Conservation (phyloP, 2,113 vertebrate genomes). For the Otus sunia region DNA sequence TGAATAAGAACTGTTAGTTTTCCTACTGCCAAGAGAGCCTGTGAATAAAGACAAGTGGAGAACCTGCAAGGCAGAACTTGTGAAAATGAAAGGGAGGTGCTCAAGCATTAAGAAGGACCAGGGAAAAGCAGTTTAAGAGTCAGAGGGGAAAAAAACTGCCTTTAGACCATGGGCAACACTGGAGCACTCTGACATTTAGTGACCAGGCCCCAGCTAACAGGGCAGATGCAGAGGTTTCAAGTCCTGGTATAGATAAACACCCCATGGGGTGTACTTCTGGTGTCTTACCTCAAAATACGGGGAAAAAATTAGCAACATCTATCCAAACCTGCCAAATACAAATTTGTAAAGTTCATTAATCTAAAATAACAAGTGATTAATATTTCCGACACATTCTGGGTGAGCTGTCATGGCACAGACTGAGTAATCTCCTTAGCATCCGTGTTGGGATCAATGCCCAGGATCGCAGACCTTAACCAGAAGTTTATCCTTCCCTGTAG, state of each 20-base stretch:
- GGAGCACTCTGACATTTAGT: background rate
- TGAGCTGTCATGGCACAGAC: background rate
- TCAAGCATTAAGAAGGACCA: background rate
- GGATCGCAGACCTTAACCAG: background rate
- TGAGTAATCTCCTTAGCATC: background rate
- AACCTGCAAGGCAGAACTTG: background rate
- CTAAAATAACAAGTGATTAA: background rate
- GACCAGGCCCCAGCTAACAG: background rate
- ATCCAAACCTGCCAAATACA: background rate
- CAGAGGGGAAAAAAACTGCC: background rate
- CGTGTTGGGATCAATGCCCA: background rate
- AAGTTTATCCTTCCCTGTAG: background rate
- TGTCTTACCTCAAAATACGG: background rate
- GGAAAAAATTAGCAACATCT: background rate
- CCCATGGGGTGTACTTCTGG: rapidly evolving
- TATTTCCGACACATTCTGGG: background rate
- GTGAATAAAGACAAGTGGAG: background rate
- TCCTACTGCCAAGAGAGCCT: background rate
- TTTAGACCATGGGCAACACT: background rate
- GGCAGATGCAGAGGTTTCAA: background rate
- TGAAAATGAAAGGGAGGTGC: background rate
- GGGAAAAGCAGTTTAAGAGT: background rate
- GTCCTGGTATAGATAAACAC: rapidly evolving
- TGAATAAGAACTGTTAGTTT: background rate
- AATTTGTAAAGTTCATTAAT: background rate